A percentile compares a stretch with the other conserved stretches of the same genome.
Evolutionary conservation across 1,140 invertebrate genomes (phyloP).

Genomic region (Drosophila pruinosa): DNA sequence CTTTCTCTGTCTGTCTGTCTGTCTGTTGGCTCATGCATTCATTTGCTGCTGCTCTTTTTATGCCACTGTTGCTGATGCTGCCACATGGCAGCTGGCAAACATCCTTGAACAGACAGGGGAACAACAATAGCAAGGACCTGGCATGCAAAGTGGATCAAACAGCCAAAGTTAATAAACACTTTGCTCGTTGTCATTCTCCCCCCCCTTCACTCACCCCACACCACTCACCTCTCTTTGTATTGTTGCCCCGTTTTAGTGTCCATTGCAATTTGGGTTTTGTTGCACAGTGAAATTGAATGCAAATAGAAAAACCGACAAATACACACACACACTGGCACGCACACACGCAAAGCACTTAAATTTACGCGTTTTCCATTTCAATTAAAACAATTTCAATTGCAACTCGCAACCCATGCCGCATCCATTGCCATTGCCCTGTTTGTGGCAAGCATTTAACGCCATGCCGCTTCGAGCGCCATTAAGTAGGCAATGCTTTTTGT

Average conservation of each 20-base stretch:
- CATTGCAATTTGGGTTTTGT: constrained; percentile 75
- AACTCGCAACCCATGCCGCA: not conserved
- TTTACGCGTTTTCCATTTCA: constrained; percentile 78
- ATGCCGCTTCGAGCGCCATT: constrained; percentile 52
- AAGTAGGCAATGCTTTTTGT: constrained; percentile 57
- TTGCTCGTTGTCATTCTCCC: constrained; percentile 33
- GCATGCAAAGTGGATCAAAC: constrained; percentile 74
- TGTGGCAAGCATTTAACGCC: constrained; percentile 50
- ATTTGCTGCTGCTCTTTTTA: constrained; percentile 44
- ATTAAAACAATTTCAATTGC: constrained; percentile 70
- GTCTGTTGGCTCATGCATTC: constrained; percentile 32
- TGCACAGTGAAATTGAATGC: constrained; percentile 76
- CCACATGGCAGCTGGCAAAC: constrained; percentile 52
- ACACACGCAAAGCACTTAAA: constrained; percentile 65
- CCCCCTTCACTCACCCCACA: not conserved
- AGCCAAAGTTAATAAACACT: constrained; percentile 81
- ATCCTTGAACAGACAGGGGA: constrained; percentile 50
- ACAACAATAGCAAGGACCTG: constrained; percentile 35
- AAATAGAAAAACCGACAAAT: constrained; percentile 69
- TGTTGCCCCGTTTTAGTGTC: constrained; percentile 50
- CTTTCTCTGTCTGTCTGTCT: not conserved
- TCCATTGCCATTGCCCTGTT: not conserved
- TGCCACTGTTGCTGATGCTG: constrained; percentile 27
- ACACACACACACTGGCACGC: constrained; percentile 26
- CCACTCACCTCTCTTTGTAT: not conserved